phyloP scores from a whole-genome alignment of 2,888 invertebrate species.

The Artemia sp. region DNA sequence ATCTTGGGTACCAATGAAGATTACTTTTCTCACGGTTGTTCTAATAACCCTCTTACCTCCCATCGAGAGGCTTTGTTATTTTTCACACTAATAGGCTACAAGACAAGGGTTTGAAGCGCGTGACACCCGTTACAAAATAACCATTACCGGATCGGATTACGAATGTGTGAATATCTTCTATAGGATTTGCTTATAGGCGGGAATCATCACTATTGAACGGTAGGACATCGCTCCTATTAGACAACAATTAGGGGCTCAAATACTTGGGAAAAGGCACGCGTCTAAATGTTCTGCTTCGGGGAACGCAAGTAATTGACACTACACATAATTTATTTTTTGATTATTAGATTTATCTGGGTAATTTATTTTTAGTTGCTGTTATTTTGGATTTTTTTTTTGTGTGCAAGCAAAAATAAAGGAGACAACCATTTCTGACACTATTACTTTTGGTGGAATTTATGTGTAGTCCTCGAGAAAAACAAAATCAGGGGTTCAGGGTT shows the following conservation, averaged over 20 bases:
- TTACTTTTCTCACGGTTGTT: slow-evolving; percentile 1
- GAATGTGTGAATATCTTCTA: slow-evolving; percentile 13
- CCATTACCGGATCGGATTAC: slow-evolving; percentile 12
- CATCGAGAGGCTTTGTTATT: not conserved
- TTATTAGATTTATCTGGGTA: no score
- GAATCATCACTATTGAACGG: not conserved
- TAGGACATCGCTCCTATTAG: not conserved
- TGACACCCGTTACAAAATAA: slow-evolving; percentile 15
- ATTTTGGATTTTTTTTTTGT: no score
- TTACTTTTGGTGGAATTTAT: no score
- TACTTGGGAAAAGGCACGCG: not conserved
- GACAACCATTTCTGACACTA: no score
- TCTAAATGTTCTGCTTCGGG: not conserved
- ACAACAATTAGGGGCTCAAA: slow-evolving; percentile 1
- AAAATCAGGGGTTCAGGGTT: no score
- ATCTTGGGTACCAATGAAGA: no score
- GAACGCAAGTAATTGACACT: not conserved
- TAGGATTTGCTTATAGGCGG: slow-evolving; percentile 11
- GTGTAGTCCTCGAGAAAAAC: no score
- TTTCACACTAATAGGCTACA: slow-evolving; percentile 1
- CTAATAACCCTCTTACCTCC: not conserved
- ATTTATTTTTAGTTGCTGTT: no score
- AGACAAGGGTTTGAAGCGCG: not conserved
- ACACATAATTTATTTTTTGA: not conserved
- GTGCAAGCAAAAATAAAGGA: no score